Evolutionary conservation across 2,113 vertebrate genomes (phyloP).

Genomic region (Scomber scombrus): DNA sequence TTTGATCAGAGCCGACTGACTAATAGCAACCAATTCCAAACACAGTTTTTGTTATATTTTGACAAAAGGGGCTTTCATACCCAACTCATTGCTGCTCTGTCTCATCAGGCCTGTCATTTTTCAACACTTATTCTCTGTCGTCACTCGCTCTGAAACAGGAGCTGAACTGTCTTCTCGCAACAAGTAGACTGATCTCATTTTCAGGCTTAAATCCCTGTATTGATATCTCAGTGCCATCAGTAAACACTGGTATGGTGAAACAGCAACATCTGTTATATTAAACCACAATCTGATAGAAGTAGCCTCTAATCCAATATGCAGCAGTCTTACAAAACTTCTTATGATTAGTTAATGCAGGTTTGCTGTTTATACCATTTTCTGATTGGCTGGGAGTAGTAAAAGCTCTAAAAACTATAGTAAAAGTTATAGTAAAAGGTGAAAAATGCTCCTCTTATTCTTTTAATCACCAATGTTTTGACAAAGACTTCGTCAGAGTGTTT

Average conservation of each 20-base stretch:
- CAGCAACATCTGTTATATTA: background rate
- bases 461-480: too few species aligned
- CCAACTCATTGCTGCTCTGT: background rate
- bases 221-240: background rate
- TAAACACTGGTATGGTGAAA: constrained; percentile 4
- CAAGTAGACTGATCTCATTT: constrained; percentile 14
- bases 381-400: too few species aligned
- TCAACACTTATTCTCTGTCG: background rate
- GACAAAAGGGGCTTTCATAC: constrained; percentile 1
- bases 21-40: constrained; percentile 33
- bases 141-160: background rate
- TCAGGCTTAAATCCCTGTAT: constrained; percentile 1
- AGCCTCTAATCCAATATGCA: too few species aligned
- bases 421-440: too few species aligned
- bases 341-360: too few species aligned
- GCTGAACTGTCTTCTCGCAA: background rate
- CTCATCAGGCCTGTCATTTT: background rate
- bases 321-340: too few species aligned
- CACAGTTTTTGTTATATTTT: background rate
- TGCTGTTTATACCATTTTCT: too few species aligned
- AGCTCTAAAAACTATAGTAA: too few species aligned
- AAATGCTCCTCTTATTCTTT: too few species aligned
- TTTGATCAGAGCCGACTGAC: constrained; percentile 41
- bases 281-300: background rate
- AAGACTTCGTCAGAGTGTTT: too few species aligned